Conservation (phyloP, 2,888 invertebrate genomes). For the Pocota personata region DNA sequence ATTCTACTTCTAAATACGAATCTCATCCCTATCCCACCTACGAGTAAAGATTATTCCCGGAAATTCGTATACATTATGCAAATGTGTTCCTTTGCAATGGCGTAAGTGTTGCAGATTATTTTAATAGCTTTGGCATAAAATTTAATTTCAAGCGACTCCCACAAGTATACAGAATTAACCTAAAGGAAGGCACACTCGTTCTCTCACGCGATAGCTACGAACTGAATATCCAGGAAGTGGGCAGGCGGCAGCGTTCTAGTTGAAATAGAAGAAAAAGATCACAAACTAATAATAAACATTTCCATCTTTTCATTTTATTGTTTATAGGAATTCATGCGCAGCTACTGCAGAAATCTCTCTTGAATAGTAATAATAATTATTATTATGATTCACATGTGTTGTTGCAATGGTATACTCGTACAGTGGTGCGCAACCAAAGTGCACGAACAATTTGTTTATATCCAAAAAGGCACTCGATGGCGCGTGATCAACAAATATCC, state of each 20-base stretch:
- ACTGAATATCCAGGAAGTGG: conserved; percentile 64
- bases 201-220: neutral
- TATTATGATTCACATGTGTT: conserved; percentile 70
- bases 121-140: conserved; percentile 40
- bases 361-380: conserved; percentile 61
- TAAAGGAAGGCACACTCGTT: neutral
- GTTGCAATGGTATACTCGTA: conserved; percentile 37
- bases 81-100: conserved; percentile 18
- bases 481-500: conserved; percentile 61
- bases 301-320: conserved; percentile 69
- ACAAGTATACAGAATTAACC: neutral
- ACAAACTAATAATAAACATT: conserved; percentile 71
- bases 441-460: conserved; percentile 60
- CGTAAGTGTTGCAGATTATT: conserved; percentile 28
- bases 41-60: neutral
- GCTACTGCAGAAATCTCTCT: conserved; percentile 49
- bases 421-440: conserved; percentile 53
- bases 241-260: conserved; percentile 51
- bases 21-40: neutral
- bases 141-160: conserved; percentile 32
- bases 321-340: conserved; percentile 59
- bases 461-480: conserved; percentile 56
- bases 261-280: conserved; percentile 44
- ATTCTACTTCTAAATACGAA: neutral
- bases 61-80: neutral